phyloP scores from a whole-genome alignment of 2,888 invertebrate species.

The Drosophila rubida region DNA sequence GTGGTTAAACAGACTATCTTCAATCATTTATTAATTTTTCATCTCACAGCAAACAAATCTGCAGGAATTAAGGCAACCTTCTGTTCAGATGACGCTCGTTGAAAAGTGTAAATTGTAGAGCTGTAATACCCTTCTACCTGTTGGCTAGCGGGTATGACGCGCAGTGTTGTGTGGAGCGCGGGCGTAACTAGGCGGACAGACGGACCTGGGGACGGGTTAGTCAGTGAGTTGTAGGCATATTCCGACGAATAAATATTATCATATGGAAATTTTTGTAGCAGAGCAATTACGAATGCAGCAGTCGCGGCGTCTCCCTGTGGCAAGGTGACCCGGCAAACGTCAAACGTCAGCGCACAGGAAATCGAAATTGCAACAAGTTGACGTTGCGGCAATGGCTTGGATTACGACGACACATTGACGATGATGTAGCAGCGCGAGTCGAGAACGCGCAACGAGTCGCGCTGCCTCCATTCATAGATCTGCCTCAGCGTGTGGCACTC shows the following conservation, averaged over 20 bases:
- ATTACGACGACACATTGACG: conserved; percentile 53
- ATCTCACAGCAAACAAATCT: too few species aligned
- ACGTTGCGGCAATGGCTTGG: conserved; percentile 47
- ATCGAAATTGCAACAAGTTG: conserved; percentile 78
- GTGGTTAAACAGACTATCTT: too few species aligned
- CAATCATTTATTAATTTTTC: too few species aligned
- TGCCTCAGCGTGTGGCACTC: conserved; percentile 69
- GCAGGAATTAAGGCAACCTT: too few species aligned
- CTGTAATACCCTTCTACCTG: not conserved
- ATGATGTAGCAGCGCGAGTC: conserved; percentile 72
- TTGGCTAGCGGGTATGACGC: conserved; percentile 1
- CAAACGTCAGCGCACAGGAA: conserved; percentile 70
- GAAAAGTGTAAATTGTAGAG: too few species aligned
- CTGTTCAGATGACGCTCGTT: too few species aligned
- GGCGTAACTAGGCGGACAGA: conserved; percentile 51
- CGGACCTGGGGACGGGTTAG: conserved; percentile 42
- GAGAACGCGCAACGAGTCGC: conserved; percentile 23
- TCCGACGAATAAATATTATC: conserved; percentile 77
- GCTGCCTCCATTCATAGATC: conserved; percentile 63
- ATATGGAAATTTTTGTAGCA: conserved; percentile 75
- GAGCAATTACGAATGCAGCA: conserved; percentile 74
- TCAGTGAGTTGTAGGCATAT: conserved; percentile 55
- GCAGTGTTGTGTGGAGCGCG: conserved; percentile 67
- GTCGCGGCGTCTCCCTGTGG: conserved; percentile 16
- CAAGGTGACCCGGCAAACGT: conserved; percentile 69